A percentile compares a stretch with the other conserved stretches of the same genome.
Conservation (phyloP, 2,888 invertebrate species). For the Drosophila limbata region DNA sequence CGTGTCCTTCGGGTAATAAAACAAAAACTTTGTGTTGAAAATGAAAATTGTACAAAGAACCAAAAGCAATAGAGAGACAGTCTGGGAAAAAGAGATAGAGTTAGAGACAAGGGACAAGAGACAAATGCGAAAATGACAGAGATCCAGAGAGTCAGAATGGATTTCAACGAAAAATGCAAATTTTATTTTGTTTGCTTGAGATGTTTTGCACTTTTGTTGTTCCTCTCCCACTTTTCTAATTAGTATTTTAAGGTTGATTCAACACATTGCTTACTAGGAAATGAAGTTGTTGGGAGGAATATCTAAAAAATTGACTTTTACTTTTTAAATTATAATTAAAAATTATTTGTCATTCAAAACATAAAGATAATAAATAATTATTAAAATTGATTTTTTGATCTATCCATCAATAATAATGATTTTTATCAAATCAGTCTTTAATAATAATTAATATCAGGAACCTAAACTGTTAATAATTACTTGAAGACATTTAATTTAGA, state of each 20-base stretch:
- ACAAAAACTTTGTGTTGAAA: constrained; percentile 80
- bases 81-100: background rate
- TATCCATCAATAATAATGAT: no score
- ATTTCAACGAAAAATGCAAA: constrained; percentile 72
- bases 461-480: no score
- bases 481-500: no score
- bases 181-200: constrained; percentile 61
- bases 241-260: constrained; percentile 40
- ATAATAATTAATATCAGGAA: no score
- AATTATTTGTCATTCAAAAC: no score
- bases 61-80: background rate
- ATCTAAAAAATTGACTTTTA: no score
- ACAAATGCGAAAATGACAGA: constrained; percentile 64
- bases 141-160: constrained; percentile 57
- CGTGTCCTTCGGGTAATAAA: constrained; percentile 79
- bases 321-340: no score
- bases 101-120: background rate
- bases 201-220: constrained; percentile 16
- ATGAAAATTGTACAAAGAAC: constrained; percentile 75
- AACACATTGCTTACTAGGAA: background rate
- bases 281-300: no score
- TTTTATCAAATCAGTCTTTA: no score
- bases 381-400: no score
- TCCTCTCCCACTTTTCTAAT: constrained; percentile 46
- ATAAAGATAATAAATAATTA: no score